Evolutionary conservation across 1,140 invertebrate genomes (phyloP).

Genomic region (Neodiprion pinetum): DNA sequence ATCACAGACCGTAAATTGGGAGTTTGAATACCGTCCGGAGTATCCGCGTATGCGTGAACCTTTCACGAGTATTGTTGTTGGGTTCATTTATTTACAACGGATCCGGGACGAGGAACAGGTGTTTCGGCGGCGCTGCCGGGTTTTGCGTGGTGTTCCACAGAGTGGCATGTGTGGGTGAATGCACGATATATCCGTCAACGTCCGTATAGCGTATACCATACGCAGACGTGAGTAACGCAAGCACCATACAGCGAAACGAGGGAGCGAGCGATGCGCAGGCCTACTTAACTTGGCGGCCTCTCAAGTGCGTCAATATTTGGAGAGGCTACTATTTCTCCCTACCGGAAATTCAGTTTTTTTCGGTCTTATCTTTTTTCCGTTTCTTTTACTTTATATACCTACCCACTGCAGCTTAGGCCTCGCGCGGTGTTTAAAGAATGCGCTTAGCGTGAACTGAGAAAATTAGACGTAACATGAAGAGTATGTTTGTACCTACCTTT

Average conservation of each 20-base stretch:
- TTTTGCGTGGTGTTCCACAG: neutral
- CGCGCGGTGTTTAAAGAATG: too few species aligned
- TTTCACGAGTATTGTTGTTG: too few species aligned
- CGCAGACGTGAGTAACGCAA: neutral
- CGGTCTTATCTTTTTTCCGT: too few species aligned
- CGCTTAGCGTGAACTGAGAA: too few species aligned
- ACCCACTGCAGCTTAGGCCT: too few species aligned
- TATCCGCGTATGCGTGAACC: too few species aligned
- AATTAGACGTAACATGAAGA: too few species aligned
- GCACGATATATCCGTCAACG: neutral
- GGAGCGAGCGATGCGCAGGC: neutral
- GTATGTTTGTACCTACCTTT: too few species aligned
- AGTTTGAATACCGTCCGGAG: too few species aligned
- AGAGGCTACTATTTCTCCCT: constrained; percentile 2
- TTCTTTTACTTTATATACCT: too few species aligned
- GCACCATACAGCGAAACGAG: neutral
- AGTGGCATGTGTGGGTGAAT: neutral
- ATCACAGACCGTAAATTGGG: too few species aligned
- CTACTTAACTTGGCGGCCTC: neutral
- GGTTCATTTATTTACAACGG: neutral
- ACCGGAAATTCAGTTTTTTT: neutral
- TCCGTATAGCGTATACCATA: neutral
- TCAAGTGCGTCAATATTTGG: constrained; percentile 4
- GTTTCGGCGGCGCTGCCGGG: neutral
- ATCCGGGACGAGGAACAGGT: neutral